Base-by-base conservation (phyloP, 2,888 invertebrate genomes). In the Micoletzkya japonica region DNA sequence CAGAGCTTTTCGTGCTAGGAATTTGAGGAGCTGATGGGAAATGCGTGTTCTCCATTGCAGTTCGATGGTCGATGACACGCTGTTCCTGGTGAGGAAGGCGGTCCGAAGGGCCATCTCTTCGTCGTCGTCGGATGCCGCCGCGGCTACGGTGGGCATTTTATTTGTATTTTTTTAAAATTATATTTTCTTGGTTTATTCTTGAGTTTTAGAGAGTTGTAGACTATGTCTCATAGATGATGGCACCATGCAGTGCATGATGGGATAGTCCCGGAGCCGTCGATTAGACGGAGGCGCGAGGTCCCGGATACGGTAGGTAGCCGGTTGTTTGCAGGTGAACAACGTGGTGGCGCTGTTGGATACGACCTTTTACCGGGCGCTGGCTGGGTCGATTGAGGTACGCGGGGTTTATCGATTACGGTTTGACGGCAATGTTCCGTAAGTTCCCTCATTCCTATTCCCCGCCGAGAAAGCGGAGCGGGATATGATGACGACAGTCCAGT, bases 11-110 rank as follows among this genome's bases (percentile, higher is more conserved):
- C n/a, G n/a, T n/a, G n/a, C n/a, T n/a, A n/a, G n/a, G n/a, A n/a
- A n/a, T n/a, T n/a, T n/a, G n/a, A n/a, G n/a, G n/a, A n/a, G n/a
- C n/a, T n/a, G n/a, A n/a, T n/a, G n/a, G n/a, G 44, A 24, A 54
- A 54, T 54, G 56, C 7, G 24, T 10, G 34, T 7, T 24, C 39
- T 36, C 10, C 37, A 37, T 68, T 73, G 50, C 61, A 73, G 82
- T 2, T 95, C 93, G 78, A 91, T 98, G 89, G 92, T 97, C 0
- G 98, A 98, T 86, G 97, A 98, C 87, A 92, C 95, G 0, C 97
- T 97, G 88, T 98, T 94, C 86, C 94, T 98, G 77, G 91, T 96
- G 2, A 91, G 94, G 82, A 97, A 97, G 88, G 94, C 95, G 81
- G 92, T 96, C 64, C 93, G 94, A 77, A 91, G 97, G 76, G 91